phyloP scores from a whole-genome alignment of 1,140 invertebrate species.

The Aphidius gifuensis region DNA sequence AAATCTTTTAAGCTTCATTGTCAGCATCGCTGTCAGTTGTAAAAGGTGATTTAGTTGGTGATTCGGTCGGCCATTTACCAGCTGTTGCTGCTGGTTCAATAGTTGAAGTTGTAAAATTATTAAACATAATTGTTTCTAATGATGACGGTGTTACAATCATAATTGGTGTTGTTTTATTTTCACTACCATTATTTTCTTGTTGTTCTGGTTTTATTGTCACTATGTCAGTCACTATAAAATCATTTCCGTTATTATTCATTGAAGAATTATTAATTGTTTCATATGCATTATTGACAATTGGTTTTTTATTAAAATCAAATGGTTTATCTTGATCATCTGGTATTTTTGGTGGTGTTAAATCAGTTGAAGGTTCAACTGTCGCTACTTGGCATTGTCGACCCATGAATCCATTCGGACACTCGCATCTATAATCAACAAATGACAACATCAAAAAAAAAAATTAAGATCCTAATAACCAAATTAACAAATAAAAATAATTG shows the following conservation, averaged over 20 bases:
- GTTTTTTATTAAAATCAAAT: constrained; percentile 18
- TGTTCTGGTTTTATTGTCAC: constrained; percentile 12
- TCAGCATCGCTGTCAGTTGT: constrained; percentile 43
- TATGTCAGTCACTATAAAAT: not conserved
- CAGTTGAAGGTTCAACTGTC: constrained; percentile 44
- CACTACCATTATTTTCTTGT: constrained; percentile 25
- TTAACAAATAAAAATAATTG: not conserved
- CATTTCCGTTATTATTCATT: too few relatives aligned
- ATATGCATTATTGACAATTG: not conserved
- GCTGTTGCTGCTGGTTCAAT: constrained; percentile 46
- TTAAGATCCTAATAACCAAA: constrained; percentile 29
- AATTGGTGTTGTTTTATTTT: constrained; percentile 24
- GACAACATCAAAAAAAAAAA: not conserved
- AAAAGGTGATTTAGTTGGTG: constrained; percentile 36
- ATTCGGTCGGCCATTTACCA: constrained; percentile 51
- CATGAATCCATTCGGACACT: constrained; percentile 46
- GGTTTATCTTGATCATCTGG: constrained; percentile 26
- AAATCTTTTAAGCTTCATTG: constrained; percentile 44
- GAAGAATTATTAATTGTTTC: too few relatives aligned
- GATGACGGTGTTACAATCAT: constrained; percentile 31
- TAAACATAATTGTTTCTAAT: constrained; percentile 44
- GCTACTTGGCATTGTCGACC: constrained; percentile 50
- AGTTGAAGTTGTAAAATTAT: constrained; percentile 33
- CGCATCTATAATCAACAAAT: constrained; percentile 35
- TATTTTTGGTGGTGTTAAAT: constrained; percentile 42